A percentile compares a stretch with the other conserved stretches of the same genome.
Conservation (phyloP, 2,797 vertebrate species). For the Siniperca undulata region DNA sequence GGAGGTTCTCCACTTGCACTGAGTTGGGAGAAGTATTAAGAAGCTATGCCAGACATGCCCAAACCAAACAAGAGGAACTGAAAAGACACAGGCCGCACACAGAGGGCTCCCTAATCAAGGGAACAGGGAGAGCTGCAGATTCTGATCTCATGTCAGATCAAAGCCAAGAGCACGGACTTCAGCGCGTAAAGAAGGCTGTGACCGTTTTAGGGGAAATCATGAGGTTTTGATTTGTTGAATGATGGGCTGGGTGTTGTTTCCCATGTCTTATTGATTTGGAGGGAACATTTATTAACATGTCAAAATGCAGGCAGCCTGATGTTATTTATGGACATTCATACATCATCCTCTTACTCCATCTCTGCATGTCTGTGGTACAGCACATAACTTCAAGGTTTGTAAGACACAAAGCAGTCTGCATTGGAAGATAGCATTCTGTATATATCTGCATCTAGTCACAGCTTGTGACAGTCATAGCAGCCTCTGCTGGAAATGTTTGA, state of each 20-base stretch:
- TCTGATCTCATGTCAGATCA: constrained; percentile 39
- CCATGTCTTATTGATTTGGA: constrained; percentile 60
- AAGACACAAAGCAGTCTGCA: not conserved
- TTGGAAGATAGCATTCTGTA: not conserved
- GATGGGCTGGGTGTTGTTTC: constrained; percentile 46
- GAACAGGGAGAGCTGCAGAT: constrained; percentile 15
- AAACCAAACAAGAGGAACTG: constrained; percentile 58
- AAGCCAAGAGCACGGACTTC: constrained; percentile 20
- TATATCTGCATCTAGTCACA: constrained; percentile 3
- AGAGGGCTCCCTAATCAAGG: constrained; percentile 41
- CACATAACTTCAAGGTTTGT: constrained; percentile 22
- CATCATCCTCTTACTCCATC: constrained; percentile 30
- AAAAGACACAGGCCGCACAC: constrained; percentile 51
- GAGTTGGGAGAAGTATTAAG: constrained; percentile 55
- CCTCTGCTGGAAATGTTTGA: not conserved
- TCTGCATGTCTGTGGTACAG: constrained; percentile 14
- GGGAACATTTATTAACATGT: constrained; percentile 36
- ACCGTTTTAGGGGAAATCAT: constrained; percentile 38
- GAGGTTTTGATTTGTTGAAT: constrained; percentile 37
- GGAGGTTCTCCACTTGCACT: constrained; percentile 60
- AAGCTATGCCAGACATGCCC: constrained; percentile 68
- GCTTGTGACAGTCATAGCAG: constrained; percentile 10
- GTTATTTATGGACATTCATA: constrained; percentile 53
- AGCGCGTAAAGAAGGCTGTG: not conserved
- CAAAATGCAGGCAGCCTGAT: constrained; percentile 39